Conservation (phyloP, 1,140 invertebrate genomes). For the Orchestia grillus region DNA sequence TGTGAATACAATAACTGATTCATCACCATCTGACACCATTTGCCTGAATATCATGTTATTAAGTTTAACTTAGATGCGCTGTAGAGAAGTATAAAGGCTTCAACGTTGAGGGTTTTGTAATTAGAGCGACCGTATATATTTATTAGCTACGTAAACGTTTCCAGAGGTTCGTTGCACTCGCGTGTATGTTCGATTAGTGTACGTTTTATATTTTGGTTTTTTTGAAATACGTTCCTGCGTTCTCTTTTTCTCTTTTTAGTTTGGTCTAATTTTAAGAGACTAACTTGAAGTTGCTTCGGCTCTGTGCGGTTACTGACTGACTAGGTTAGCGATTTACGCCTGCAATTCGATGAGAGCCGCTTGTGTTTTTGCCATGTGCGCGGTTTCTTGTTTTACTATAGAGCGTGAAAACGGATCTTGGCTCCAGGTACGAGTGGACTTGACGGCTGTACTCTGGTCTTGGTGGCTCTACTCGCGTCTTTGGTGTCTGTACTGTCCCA, state of each 20-base stretch:
- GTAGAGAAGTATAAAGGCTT: neutral
- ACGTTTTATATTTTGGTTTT: neutral
- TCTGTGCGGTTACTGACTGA: neutral
- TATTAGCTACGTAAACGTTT: constrained; percentile 2
- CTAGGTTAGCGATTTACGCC: neutral
- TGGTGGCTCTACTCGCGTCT: neutral
- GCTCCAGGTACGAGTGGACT: neutral
- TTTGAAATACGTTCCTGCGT: neutral
- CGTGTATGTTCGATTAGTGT: neutral
- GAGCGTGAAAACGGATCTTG: neutral
- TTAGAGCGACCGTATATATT: neutral
- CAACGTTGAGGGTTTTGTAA: neutral
- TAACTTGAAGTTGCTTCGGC: constrained; percentile 8
- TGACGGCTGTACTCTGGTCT: neutral
- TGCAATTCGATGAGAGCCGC: neutral
- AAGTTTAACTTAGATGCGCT: neutral
- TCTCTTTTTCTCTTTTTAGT: constrained; percentile 13
- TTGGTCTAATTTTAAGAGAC: constrained; percentile 26
- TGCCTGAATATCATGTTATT: constrained; percentile 2
- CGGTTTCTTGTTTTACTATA: neutral
- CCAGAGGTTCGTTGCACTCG: neutral
- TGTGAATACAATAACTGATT: neutral
- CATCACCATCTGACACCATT: neutral
- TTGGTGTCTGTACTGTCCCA: neutral
- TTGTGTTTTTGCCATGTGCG: neutral